Conservation (phyloP, 2,888 invertebrate genomes). For the Disparrhopalites patrizii region DNA sequence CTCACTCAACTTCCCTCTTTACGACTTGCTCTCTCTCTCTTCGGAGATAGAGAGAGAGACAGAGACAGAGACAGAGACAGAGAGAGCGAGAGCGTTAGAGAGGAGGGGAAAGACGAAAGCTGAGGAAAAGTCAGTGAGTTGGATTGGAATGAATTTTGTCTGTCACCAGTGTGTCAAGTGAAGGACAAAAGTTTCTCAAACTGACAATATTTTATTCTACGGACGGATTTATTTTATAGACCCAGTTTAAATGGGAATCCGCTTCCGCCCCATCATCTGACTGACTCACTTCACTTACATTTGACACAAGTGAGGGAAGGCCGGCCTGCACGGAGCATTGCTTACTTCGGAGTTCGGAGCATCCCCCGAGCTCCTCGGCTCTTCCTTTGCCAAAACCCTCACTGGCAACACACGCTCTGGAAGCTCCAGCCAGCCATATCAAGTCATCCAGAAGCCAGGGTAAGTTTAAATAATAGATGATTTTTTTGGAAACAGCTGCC, state of each 20-base stretch:
- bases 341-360: too few species aligned
- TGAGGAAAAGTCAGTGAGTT: conserved; percentile 8
- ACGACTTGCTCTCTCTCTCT: conserved; percentile 6
- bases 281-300: conserved; percentile 7
- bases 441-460: neutral
- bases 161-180: conserved; percentile 26
- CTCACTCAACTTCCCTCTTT: conserved; percentile 19
- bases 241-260: conserved; percentile 22
- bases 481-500: conserved; percentile 10
- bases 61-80: too few species aligned
- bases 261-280: conserved; percentile 16
- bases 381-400: too few species aligned
- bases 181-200: conserved; percentile 27
- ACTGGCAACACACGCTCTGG: too few species aligned
- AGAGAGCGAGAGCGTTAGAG: neutral
- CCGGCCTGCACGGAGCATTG: too few species aligned
- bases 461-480: conserved; percentile 19
- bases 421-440: neutral
- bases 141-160: conserved; percentile 17
- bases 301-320: too few species aligned
- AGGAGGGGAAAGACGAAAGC: conserved; percentile 5
- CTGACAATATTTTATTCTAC: conserved; percentile 26
- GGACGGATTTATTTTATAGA: conserved; percentile 28
- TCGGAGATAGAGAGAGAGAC: too few species aligned
- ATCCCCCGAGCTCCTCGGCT: too few species aligned